Evolutionary conservation across 2,888 invertebrate species (phyloP), one percentile per base, ranked within the genome.

Genomic region (Campopleginae sp.): DNA sequence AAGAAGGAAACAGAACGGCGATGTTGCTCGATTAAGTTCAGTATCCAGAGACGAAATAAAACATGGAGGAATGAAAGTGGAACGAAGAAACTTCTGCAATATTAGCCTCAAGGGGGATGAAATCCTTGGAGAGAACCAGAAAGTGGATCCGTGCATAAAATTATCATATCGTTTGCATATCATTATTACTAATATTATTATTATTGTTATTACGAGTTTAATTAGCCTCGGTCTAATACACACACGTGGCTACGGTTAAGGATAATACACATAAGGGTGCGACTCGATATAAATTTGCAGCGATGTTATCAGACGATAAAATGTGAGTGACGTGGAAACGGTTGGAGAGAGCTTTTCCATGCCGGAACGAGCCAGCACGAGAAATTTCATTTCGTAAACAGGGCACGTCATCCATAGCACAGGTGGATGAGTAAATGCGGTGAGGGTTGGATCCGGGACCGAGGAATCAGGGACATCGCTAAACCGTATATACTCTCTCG

Each of bases 341-440:
- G 14, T 66, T 38, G 72, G 27, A 12, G 48, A 65, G 48, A 46
- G 38, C 14, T 8, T 7, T 27, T 51, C 27, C 61, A 42, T 42
- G 33, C 31, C 61, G 14, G 23, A 70, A 38, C 51, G 75, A 61
- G 23, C 70, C 31, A 14, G 38, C 38, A 61, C 42, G 27, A 72
- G 46, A 80, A 68, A 72, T 27, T 77, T 74, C 77, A 63, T 74
- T 84, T 68, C 33, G 78, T 78, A 81, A 81, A 63, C 68, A 78
- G 48, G 19, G 12, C 66, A 42, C 61, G 54, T 70, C 66, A 72
- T 70, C 79, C 71, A 23, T 65, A 27, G n/a, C 5, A 38, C 46
- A 72, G 61, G 44, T 71, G 61, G 48, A 44, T 44, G 38, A 65
- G 38, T 61, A 46, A 7, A 19, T 12, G 31, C 31, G 44, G n/a